Evolutionary conservation across 1,140 invertebrate species (phyloP), one percentile per base, ranked within the genome.

Genomic region (Lepidurus packardi): DNA sequence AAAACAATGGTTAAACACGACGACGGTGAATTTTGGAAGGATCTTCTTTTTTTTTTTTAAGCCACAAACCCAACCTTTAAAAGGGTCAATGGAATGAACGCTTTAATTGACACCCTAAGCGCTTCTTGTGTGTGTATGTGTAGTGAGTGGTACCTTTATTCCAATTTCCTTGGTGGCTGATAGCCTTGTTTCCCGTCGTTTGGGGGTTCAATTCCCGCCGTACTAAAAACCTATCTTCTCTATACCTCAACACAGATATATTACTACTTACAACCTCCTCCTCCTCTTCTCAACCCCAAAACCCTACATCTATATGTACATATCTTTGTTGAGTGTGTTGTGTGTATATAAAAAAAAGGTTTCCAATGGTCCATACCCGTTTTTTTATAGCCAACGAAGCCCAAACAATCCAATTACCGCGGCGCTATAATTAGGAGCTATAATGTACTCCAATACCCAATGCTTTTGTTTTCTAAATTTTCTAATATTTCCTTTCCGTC

Each of bases 81-180:
- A 65, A 65, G 7, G 53, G 53, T 65, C 53, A 65, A 65, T 65
- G 53, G 53, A 65, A 65, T 65, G 53, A 65, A 65, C 53, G 53
- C 53, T 65, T 65, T 65, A 65, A 65, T 65, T 65, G 53, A 65
- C 53, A 65, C 53, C 53, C 53, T 65, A 65, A 65, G 53, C 53
- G 53, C 53, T 65, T 65, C 53, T 65, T 65, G 45, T 21, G 3
- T 34, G 34, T 34, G 34, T 34, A 34, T 34, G 34, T 34, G 34
- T 34, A 34, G 34, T 34, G 6, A 34, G 34, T 34, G 6, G 21
- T 65, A 13, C 13, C 16, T 21, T 21, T 16, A 65, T 16, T n/a
- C 53, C 16, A 65, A 65, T 65, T 7, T n/a, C 9, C 53, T 65
- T 21, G 53, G 34, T 4, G 3, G 34, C 4, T 65, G 53, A 65